Evolutionary conservation across 2,113 vertebrate genomes (phyloP), one percentile per base, ranked within the genome.

Genomic region (Apteryx owenii): DNA sequence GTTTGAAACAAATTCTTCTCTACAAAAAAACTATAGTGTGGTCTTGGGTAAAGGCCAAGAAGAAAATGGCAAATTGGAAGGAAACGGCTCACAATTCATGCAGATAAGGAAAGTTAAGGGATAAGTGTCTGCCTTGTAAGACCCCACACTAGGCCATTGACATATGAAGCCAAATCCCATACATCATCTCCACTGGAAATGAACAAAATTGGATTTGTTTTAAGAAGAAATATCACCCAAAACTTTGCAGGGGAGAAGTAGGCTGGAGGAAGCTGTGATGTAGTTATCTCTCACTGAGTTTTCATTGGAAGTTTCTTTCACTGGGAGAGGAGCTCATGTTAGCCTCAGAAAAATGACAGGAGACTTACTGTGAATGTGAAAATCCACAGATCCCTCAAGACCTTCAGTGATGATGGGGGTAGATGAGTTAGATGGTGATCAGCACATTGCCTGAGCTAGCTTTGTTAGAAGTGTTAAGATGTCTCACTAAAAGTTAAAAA

Each of bases 71-170:
- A 94, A 87, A 81, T 73, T 56, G 68, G 61, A 78, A 84, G 36
- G 36, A 79, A 95, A 72, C 7, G 81, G 53, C 53, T 83, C 64
- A 65, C 46, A 90, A 48, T 87, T 95, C 83, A 91, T 62, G 56
- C 87, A 88, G 85, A 96, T 96, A 94, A 97, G 79, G 71, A 94
- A 95, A 97, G 90, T 81, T 90, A 71, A 73, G 54, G 56, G 78
- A 10, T 92, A 75, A 95, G 7, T 78, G 85, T 51, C 68, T 93
- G 60, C 51, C 51, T 90, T 78, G 81, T 69, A 90, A 87, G 36
- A 38, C 68, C 94, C n/a, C 75, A 91, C 91, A 96, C 88, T 95
- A 54, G 86, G 48, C 61, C 56, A 91, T 87, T 93, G 90, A 92
- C 42, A 92, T 33, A 46, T 71, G n/a, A 68, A 3, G 10, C 72